Evolutionary conservation across 2,113 vertebrate genomes (phyloP), one percentile per base, ranked within the genome.

Genomic region (Proteles cristata): DNA sequence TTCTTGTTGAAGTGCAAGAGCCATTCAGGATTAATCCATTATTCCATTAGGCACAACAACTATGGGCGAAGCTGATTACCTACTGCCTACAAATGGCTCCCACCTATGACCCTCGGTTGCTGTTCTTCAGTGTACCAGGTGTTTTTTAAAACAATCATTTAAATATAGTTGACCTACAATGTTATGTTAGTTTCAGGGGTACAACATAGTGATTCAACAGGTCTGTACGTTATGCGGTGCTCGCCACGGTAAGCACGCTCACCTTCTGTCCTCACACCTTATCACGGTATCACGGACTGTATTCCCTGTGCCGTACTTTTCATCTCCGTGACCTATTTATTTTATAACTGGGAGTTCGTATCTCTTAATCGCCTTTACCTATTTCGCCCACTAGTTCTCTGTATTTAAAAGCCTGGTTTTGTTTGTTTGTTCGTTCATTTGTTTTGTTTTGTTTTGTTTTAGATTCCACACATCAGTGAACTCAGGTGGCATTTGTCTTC

Each of bases 171-270:
- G 55, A 26, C 5, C 7, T n/a, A 33, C 48, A 50, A 50, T 12
- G 48, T 11, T 50, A n/a, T 11, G 16, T 63, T 12, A 65, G 31
- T 15, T 25, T 48, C 71, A 65, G 21, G 14, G 16, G 39, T 23
- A 26, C 55, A 63, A 53, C 14, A 10, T 5, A 28, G 35, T 12
- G 33, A 55, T 39, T 35, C 14, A 48, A 16, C n/a, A 45, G 45
- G 23, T 39, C 69, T 65, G 39, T 39, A 39, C 39, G 14, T n/a
- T 33, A 45, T 28, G 25, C 4, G 6, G 2, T 26, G 21, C 21
- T 58, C 1, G 1, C n/a, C 31, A n/a, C 0, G 0, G 9, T 26
- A 39, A 39, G 45, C 35, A 33, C 35, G 6, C 12, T 53, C 26
- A 35, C 25, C 48, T 28, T 16, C n/a, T 6, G 16, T 17, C 66